Percentiles rank a stretch among this genome's conserved stretches.
Conservation (phyloP, 2,888 invertebrate species). For the Amitus sp. region DNA sequence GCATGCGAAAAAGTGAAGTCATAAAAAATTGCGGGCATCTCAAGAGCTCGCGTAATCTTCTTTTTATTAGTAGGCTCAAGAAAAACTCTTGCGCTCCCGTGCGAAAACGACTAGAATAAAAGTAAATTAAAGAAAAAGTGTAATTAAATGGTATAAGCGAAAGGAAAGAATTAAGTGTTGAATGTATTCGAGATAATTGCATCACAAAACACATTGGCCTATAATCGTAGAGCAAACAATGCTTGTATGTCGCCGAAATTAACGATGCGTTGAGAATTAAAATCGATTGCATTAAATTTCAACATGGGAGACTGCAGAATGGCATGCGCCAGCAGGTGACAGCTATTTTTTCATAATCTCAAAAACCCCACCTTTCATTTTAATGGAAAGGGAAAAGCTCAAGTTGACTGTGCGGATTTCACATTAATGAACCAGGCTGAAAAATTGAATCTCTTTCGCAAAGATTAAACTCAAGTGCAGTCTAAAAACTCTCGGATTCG, state of each 20-base stretch:
- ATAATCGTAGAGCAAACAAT: conserved; percentile 39
- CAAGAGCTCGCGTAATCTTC: conserved; percentile 32
- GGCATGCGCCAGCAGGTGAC: conserved; percentile 7
- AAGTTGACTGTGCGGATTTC: no score
- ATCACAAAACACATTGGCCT: conserved; percentile 40
- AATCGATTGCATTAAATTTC: conserved; percentile 42
- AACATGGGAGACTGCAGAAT: conserved; percentile 13
- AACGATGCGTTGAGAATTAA: conserved; percentile 40
- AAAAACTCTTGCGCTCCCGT: conserved; percentile 32
- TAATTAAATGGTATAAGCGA: background rate
- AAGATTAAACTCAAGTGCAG: conserved; percentile 37
- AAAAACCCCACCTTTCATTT: background rate
- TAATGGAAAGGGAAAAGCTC: background rate
- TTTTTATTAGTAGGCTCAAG: background rate
- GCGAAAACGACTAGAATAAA: conserved; percentile 28
- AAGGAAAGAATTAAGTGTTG: conserved; percentile 28
- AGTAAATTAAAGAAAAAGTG: conserved; percentile 10
- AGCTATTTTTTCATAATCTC: conserved; percentile 3
- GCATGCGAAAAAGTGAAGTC: conserved; percentile 35
- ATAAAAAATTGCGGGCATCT: conserved; percentile 27
- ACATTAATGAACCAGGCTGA: no score
- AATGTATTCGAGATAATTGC: conserved; percentile 37
- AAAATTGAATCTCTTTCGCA: conserved; percentile 22
- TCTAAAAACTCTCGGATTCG: conserved; percentile 33
- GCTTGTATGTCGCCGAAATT: conserved; percentile 41